Evolutionary conservation across 2,113 vertebrate genomes (phyloP), one percentile per base, ranked within the genome.

Genomic region (Misgurnus mizolepis): DNA sequence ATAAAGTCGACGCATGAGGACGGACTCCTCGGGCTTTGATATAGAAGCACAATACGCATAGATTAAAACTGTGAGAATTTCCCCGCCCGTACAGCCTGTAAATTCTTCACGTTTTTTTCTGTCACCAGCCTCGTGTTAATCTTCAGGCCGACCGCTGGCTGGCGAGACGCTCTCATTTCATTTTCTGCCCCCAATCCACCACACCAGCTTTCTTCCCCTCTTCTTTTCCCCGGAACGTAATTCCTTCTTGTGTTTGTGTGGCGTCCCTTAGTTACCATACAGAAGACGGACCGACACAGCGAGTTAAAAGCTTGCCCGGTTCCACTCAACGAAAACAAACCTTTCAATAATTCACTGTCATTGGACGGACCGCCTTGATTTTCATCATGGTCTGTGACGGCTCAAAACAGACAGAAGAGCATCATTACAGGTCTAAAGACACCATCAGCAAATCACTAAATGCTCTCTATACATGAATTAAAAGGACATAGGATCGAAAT

Each of bases 271-370:
- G 92, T 92, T 91, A 93, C 91, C 75, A 87, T 84, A 89, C 83
- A 85, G 90, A 90, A 90, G 86, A 84, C 85, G 82, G 64, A 18
- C 83, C 82, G 85, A 87, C 86, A 78, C 80, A 81, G 85, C 83
- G 86, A 91, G 89, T 90, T 91, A 92, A 93, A 92, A 93, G 91
- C 90, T 84, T 88, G 83, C 79, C 88, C 88, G 76, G 88, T 90
- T 89, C 89, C 87, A 78, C 88, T 75, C 89, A 89, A 77, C 88
- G 90, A 70, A 85, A 89, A 92, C 91, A 90, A 90, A 90, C 65
- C 82, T 85, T 92, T 92, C 89, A 92, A 93, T 93, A 90, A 93
- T 92, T 93, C 89, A 93, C 82, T 82, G 75, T 90, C 89, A 88
- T 90, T 85, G 86, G 87, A 88, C 89, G 91, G 86, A 91, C 87